Evolutionary conservation across 30 jellyfish, hydroid and myxozoan genomes (phyloP).

Genomic region (Cassiopea andromeda): DNA sequence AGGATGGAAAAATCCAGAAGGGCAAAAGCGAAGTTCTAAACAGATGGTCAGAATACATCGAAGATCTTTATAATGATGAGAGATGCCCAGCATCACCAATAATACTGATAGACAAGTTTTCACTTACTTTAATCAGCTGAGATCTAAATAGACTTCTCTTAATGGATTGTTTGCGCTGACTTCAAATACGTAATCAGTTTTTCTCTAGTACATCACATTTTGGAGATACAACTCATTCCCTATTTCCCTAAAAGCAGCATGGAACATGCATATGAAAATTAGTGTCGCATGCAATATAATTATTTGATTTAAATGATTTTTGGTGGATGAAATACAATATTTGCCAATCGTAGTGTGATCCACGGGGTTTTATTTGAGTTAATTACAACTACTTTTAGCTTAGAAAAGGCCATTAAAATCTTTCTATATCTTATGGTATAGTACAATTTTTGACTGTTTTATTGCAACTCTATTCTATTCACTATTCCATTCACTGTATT

Average conservation of each 20-base stretch:
- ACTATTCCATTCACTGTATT: not conserved
- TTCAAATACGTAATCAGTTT: not conserved
- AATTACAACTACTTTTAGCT: not conserved
- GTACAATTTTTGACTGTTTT: no score
- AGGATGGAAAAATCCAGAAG: no score
- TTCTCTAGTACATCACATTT: constrained; percentile 4
- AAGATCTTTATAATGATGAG: no score
- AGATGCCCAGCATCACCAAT: no score
- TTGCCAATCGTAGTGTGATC: constrained; percentile 9
- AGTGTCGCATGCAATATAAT: not conserved
- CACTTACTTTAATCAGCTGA: not conserved
- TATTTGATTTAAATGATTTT: not conserved
- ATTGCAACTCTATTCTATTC: not conserved
- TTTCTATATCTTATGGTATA: not conserved
- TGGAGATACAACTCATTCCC: constrained; percentile 1
- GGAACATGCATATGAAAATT: not conserved
- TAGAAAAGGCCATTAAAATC: constrained; percentile 1
- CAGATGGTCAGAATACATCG: no score
- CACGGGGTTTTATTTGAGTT: constrained; percentile 5
- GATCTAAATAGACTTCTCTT: not conserved
- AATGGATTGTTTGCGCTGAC: not conserved
- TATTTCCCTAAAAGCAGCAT: not conserved
- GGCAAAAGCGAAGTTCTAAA: no score
- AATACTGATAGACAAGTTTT: not conserved
- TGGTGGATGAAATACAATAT: not conserved